phyloP scores from a whole-genome alignment of 2,113 vertebrate species.

The Sus scrofa region T2T-Sscrofa CM000830.6:109777001-109777500 shows the following conservation, averaged over 20 bases:
- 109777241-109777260: neutral
- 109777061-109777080: neutral
- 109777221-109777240: neutral
- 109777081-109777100: neutral
- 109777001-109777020: neutral
- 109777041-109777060: neutral
- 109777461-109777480: neutral
- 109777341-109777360: neutral
- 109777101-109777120: neutral
- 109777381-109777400: neutral
- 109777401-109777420: neutral
- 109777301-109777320: neutral
- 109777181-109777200: neutral
- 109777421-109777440: neutral
- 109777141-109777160: neutral
- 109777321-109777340: neutral
- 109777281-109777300: neutral
- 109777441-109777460: neutral
- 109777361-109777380: no score
- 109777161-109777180: neutral
- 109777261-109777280: neutral
- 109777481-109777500: neutral
- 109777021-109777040: neutral
- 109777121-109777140: neutral
- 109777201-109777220: neutral